Conservation (phyloP, 1,140 invertebrate genomes). For the Micrasema minimum region DNA sequence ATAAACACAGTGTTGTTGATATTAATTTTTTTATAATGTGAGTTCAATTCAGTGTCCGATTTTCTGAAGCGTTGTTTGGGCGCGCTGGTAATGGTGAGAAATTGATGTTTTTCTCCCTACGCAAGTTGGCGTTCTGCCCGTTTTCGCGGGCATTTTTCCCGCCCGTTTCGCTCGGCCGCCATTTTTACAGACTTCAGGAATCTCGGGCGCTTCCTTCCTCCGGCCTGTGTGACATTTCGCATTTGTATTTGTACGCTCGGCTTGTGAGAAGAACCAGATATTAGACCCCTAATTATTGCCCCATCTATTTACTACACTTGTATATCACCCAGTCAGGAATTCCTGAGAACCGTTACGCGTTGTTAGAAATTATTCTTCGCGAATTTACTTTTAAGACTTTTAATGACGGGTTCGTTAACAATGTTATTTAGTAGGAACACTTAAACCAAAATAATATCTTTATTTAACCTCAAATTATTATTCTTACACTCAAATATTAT, state of each 20-base stretch:
- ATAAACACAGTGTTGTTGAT: too few relatives aligned
- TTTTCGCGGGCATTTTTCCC: constrained; percentile 18
- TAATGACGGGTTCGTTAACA: not conserved
- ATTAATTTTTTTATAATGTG: too few relatives aligned
- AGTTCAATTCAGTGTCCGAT: too few relatives aligned
- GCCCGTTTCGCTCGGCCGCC: constrained; percentile 3
- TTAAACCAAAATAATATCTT: too few relatives aligned
- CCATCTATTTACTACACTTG: constrained; percentile 1
- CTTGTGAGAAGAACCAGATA: not conserved
- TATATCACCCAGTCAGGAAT: not conserved
- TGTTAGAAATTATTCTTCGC: not conserved
- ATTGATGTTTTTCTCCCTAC: constrained; percentile 1
- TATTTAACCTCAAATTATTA: too few relatives aligned
- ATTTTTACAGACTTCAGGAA: constrained; percentile 38
- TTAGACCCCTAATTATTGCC: not conserved
- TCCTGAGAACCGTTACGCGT: not conserved
- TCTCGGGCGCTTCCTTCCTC: constrained; percentile 30
- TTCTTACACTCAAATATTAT: too few relatives aligned
- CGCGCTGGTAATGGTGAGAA: constrained; percentile 4
- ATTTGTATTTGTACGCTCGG: not conserved
- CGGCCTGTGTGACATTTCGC: constrained; percentile 17
- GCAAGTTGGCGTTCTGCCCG: constrained; percentile 17
- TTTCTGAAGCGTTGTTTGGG: not conserved
- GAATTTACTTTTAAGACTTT: not conserved
- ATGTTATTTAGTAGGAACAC: not conserved